phyloP scores from a whole-genome alignment of 1,140 invertebrate genomes.

The Thalassaphorura encarpata region DNA sequence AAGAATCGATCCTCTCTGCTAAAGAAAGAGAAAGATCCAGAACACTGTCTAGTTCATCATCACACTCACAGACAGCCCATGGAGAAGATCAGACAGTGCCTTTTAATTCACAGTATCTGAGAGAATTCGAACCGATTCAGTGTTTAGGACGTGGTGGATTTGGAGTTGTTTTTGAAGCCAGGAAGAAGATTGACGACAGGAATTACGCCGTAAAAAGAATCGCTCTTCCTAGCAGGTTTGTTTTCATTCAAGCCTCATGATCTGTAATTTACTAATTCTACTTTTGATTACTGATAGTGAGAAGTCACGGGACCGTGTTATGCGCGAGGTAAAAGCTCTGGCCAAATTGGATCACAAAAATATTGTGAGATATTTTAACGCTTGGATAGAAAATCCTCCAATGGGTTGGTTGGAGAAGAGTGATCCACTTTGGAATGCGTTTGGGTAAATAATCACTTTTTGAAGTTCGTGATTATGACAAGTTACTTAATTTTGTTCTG shows the following conservation, averaged over 20 bases:
- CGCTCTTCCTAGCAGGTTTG: slow-evolving; percentile 67
- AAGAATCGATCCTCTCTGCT: background rate
- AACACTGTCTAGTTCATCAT: slow-evolving; percentile 24
- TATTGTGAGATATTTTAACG: slow-evolving; percentile 89
- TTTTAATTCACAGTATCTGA: slow-evolving; percentile 10
- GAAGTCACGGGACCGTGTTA: slow-evolving; percentile 68
- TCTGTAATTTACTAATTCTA: too few species aligned
- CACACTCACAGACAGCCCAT: background rate
- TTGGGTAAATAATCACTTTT: background rate
- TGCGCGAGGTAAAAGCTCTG: slow-evolving; percentile 86
- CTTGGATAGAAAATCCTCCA: slow-evolving; percentile 87
- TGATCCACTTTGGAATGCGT: slow-evolving; percentile 53
- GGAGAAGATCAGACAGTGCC: background rate
- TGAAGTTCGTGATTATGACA: background rate
- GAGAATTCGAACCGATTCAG: slow-evolving; percentile 71
- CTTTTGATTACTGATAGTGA: slow-evolving; percentile 50
- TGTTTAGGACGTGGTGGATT: slow-evolving; percentile 90
- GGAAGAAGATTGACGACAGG: slow-evolving; percentile 89
- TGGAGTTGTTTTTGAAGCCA: slow-evolving; percentile 91
- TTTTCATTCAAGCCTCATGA: slow-evolving; percentile 19
- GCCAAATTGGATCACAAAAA: slow-evolving; percentile 89
- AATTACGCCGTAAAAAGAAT: slow-evolving; percentile 94
- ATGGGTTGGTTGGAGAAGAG: slow-evolving; percentile 71
- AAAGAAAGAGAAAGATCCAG: slow-evolving; percentile 6
- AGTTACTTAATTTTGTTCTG: background rate